These are phyloP conservation scores for Chlamydotis undulata DNA, from an alignment of 2,113 vertebrate species.

Conservation along the genomic window DNA sequence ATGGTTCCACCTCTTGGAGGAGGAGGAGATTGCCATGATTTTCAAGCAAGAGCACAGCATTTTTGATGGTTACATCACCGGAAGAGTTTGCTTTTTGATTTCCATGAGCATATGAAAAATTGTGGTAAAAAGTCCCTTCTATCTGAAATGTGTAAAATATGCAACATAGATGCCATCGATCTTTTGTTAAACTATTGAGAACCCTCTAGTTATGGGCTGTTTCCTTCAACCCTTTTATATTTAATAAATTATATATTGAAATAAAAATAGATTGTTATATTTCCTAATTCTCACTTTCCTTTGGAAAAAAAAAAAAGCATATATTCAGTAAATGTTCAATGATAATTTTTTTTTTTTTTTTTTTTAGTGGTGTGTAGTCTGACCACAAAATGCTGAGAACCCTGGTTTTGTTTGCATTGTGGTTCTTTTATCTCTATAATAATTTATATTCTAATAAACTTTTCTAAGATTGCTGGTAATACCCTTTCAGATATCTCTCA, in stretches of 20 bases:
- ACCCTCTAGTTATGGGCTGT: neutral
- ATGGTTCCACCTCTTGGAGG: neutral
- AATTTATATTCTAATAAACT: neutral
- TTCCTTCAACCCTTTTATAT: neutral
- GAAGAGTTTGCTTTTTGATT: neutral
- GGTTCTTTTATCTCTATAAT: neutral
- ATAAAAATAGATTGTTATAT: neutral
- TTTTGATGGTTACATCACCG: neutral
- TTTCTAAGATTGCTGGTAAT: neutral
- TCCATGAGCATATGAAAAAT: neutral
- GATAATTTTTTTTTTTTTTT: neutral
- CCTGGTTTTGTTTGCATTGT: neutral
- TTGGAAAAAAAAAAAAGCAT: neutral
- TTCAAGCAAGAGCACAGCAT: neutral
- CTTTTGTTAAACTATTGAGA: neutral
- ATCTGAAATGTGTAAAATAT: neutral
- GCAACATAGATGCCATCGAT: neutral
- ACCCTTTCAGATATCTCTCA: neutral
- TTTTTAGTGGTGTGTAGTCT: neutral
- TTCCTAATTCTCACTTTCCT: neutral
- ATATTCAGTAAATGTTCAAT: neutral
- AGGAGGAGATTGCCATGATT: neutral
- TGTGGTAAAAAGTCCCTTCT: neutral
- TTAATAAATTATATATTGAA: neutral
- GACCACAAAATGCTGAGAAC: neutral